Base-by-base conservation (phyloP, 2,888 invertebrate species). In the Diarsia mendica region DNA sequence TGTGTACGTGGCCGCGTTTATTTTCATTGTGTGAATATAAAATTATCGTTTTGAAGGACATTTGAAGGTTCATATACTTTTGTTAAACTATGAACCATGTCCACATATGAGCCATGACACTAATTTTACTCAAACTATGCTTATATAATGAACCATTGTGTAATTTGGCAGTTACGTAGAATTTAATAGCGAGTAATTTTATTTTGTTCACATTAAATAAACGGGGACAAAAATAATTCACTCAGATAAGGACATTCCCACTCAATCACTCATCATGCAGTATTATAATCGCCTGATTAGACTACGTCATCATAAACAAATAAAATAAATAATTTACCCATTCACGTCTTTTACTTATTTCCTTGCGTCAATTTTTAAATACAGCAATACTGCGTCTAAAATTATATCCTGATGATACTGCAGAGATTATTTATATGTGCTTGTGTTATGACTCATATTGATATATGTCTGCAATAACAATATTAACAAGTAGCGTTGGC, bases 381-480 rank as follows among this genome's bases (percentile, higher is more conserved):
- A 76, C 58, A 64, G 28, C 46, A 71, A 28, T 28, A 81, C 46
- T 74, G 61, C 60, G 65, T 72, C 75, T 75, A 72, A 82, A 72
- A 75, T 77, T 72, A 75, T 69, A 77, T 76, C 61, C 76, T 68
- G 53, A 70, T 77, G 74, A 83, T 84, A 79, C 53, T 66, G 70
- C 61, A 77, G 18, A 75, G 76, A 82, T 82, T 80, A 82, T 80
- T 75, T 68, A 75, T 85, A 70, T 63, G 58, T 69, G 61, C 65
- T 80, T 73, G 64, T 73, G 64, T 74, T 64, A 69, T 85, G 87
- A 85, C 68, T 85, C 78, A 85, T 69, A 68, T 73, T 85, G 73
- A 87, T 87, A 72, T 77, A 82, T 46, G 77, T 70, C 60, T 80
- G 83, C 66, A 83, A 83, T 87, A 87, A 77, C 67, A 85, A 76